A percentile compares a stretch with the other conserved stretches of the same genome.
Evolutionary conservation across 2,797 vertebrate genomes (phyloP).

Genomic region (Zonotrichia albicollis): DNA sequence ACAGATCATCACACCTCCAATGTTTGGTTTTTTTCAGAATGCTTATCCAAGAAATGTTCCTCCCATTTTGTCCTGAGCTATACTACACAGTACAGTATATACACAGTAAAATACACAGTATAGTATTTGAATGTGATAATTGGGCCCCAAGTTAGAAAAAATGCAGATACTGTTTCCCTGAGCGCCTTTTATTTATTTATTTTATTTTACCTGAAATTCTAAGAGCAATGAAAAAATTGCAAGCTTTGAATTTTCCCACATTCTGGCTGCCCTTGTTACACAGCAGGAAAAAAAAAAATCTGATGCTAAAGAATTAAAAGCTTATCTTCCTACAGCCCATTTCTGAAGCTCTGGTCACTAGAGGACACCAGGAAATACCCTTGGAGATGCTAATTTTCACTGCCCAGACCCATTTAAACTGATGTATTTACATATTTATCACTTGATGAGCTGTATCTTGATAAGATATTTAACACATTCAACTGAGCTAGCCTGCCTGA

Average conservation of each 20-base stretch:
- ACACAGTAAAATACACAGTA: background rate
- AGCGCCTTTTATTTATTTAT: background rate
- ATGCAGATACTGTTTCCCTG: background rate
- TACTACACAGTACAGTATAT: background rate
- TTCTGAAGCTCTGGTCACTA: background rate
- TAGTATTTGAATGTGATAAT: background rate
- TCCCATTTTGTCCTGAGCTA: background rate
- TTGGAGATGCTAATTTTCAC: background rate
- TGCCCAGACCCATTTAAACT: background rate
- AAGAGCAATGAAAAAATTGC: background rate
- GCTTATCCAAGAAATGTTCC: background rate
- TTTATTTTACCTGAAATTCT: background rate
- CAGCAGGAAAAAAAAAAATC: background rate
- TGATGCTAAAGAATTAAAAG: background rate
- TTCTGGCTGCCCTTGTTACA: background rate
- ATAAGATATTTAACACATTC: background rate
- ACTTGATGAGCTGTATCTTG: background rate
- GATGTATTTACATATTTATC: background rate
- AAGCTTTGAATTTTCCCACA: background rate
- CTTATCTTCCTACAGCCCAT: background rate
- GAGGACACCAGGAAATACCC: background rate
- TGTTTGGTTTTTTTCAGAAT: background rate
- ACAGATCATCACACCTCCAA: background rate
- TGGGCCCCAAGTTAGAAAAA: background rate
- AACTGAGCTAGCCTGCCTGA: background rate